These are phyloP conservation scores for Betta splendens DNA, from an alignment of 2,797 vertebrate species.

Conservation along the genomic window DNA sequence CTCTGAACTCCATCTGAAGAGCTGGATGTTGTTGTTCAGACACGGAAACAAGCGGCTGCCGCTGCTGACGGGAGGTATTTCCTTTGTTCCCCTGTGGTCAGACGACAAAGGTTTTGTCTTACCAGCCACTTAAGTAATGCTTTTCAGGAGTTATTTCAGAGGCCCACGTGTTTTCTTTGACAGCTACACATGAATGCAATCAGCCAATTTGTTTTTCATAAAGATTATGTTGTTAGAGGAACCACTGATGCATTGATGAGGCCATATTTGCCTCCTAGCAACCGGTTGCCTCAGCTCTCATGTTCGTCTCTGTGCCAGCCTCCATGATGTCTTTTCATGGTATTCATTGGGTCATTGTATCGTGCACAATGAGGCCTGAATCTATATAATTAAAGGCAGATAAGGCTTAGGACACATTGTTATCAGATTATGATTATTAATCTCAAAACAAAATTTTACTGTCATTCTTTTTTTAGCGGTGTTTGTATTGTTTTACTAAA, in stretches of 20 bases:
- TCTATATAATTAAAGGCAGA: slow-evolving; percentile 77
- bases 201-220: slow-evolving; percentile 72
- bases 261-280: slow-evolving; percentile 81
- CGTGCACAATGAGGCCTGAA: slow-evolving; percentile 71
- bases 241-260: slow-evolving; percentile 71
- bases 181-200: slow-evolving; percentile 63
- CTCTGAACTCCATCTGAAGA: slow-evolving; percentile 24
- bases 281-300: slow-evolving; percentile 59
- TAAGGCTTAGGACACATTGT: slow-evolving; percentile 64
- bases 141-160: slow-evolving; percentile 49
- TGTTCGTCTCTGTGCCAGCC: slow-evolving; percentile 61
- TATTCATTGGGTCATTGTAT: slow-evolving; percentile 71
- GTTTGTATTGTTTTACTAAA: too few relatives aligned
- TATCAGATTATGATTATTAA: slow-evolving; percentile 68
- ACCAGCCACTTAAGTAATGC: slow-evolving; percentile 54
- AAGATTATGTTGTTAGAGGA: slow-evolving; percentile 75
- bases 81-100: slow-evolving; percentile 47
- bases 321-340: slow-evolving; percentile 68
- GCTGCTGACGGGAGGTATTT: slow-evolving; percentile 38
- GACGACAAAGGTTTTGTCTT: slow-evolving; percentile 46
- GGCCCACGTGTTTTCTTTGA: slow-evolving; percentile 61
- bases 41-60: slow-evolving; percentile 17
- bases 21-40: slow-evolving; percentile 22
- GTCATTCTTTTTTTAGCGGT: slow-evolving; percentile 12
- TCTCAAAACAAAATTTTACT: slow-evolving; percentile 50